Percentiles rank a stretch among this genome's conserved stretches.
phyloP scores from a whole-genome alignment of 2,888 invertebrate species.

The Cheilosia vulpina region DNA sequence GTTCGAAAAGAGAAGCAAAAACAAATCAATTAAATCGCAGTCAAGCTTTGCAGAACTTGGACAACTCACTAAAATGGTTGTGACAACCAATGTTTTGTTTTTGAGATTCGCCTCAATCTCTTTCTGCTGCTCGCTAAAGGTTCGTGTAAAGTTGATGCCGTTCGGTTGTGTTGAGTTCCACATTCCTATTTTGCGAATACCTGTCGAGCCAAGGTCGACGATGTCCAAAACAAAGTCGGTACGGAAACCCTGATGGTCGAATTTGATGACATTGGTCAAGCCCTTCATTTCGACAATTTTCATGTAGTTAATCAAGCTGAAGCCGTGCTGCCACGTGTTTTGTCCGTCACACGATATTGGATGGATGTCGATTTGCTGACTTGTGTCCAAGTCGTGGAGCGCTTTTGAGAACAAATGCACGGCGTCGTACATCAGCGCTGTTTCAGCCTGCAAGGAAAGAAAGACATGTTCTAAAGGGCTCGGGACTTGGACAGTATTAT shows the following conservation, averaged over 20 bases:
- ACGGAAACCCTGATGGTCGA: slow-evolving; percentile 96
- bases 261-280: slow-evolving; percentile 96
- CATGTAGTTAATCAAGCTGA: slow-evolving; percentile 97
- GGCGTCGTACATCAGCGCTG: slow-evolving; percentile 98
- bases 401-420: slow-evolving; percentile 97
- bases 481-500: too few relatives aligned
- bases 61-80: slow-evolving; percentile 93
- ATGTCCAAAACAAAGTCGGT: slow-evolving; percentile 96
- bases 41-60: background rate
- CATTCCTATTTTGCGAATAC: slow-evolving; percentile 92
- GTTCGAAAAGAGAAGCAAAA: slow-evolving; percentile 32
- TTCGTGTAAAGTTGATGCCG: slow-evolving; percentile 94
- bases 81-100: slow-evolving; percentile 95
- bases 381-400: slow-evolving; percentile 94
- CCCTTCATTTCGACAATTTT: slow-evolving; percentile 97
- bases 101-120: slow-evolving; percentile 95
- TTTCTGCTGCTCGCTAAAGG: slow-evolving; percentile 92
- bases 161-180: slow-evolving; percentile 92
- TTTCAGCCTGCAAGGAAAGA: slow-evolving; percentile 90
- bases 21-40: background rate
- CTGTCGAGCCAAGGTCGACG: slow-evolving; percentile 93
- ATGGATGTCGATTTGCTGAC: slow-evolving; percentile 94
- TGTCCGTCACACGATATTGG: slow-evolving; percentile 94
- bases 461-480: slow-evolving; percentile 82
- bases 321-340: slow-evolving; percentile 97